Evolutionary conservation across 64 coral and sea anemone genomes (phyloP), one percentile per base, ranked within the genome.

Genomic region (Porites australiensis): DNA sequence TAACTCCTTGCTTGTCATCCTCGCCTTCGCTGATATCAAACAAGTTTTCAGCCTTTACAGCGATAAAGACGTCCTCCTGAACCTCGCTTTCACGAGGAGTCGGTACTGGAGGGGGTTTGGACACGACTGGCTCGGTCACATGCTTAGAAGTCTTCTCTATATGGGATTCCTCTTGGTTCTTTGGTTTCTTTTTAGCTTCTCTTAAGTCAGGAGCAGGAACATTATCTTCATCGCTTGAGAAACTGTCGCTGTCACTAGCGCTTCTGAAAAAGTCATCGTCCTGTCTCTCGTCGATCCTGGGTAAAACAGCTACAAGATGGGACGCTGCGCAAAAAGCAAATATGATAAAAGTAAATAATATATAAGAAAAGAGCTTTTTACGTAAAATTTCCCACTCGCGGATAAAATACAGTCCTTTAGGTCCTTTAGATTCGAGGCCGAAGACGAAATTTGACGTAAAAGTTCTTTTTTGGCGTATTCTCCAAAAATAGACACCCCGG

Each of bases 281-380:
- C 18, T 93, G 79, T 27, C 92, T 93, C 43, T 97, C 92, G 58
- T 90, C 79, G 12, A 90, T 84, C 75, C 72, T 81, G 13, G 95
- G 95, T 61, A 97, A 82, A 76, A 94, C 87, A 15, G 92, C 95
- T 13, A 68, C 88, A 16, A 94, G 90, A 14, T 97, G 95, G 15
- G 92, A 94, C 23, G 92, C 95, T 97, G 21, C 8, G 48, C 4
- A 87, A 22, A 74, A 70, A 73, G 13, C 7, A 20, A 72, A 67
- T n/a, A 16, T 50, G 7, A 47, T 13, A 23, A 20, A 13, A 90
- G 44, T 77, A 19, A 2, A 54, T 13, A 79, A 0, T 84, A 23
- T 4, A 57, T 9, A 57, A 57, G 12, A 3, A 57, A 57, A 57
- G 27, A 37, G 27, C 27, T 37, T 37, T 37, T 37, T 37, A 37